These are phyloP conservation scores for Allolobophora icterica DNA, from an alignment of 2,888 invertebrate genomes.

Conservation along the genomic window DNA sequence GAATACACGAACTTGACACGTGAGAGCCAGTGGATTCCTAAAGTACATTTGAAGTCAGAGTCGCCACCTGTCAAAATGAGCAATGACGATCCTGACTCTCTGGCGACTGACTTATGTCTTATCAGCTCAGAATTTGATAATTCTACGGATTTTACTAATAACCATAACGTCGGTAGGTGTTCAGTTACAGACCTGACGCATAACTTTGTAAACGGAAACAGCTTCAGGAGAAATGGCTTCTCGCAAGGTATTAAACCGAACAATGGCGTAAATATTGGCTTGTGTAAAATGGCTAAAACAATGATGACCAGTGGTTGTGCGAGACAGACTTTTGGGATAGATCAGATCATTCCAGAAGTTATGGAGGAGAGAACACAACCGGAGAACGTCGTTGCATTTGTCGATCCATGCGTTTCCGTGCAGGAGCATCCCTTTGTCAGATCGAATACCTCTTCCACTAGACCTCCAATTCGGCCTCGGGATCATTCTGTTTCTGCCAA, in stretches of 20 bases:
- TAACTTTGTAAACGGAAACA: neutral
- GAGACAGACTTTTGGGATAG: neutral
- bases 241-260: neutral
- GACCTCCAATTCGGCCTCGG: neutral
- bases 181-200: neutral
- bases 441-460: neutral
- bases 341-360: neutral
- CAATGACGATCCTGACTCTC: neutral
- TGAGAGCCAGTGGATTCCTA: neutral
- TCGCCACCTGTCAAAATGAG: neutral
- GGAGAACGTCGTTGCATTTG: neutral
- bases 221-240: neutral
- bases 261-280: neutral
- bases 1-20: neutral
- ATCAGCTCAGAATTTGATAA: neutral
- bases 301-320: neutral
- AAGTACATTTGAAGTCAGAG: neutral
- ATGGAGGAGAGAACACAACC: neutral
- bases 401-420: conserved; percentile 1
- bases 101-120: neutral
- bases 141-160: neutral
- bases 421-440: neutral
- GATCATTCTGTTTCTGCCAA: neutral
- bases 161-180: neutral
- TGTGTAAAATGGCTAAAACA: neutral